phyloP scores from a whole-genome alignment of 2,797 vertebrate genomes.

The Argya squamiceps region DNA sequence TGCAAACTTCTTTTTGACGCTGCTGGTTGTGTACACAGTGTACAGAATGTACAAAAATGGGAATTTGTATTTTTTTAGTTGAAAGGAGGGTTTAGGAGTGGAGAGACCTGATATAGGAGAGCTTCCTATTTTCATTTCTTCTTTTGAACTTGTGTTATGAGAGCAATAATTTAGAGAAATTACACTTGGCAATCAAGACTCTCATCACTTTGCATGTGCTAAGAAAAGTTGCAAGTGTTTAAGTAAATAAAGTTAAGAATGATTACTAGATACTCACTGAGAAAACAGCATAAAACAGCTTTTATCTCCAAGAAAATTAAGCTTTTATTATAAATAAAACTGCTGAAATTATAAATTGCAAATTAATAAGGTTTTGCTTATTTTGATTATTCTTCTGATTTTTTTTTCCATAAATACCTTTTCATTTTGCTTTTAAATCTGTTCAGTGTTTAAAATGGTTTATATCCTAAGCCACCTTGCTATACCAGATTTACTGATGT shows the following conservation, averaged over 20 bases:
- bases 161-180: neutral
- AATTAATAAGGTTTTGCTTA: conserved; percentile 21
- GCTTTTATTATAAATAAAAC: neutral
- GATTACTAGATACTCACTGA: neutral
- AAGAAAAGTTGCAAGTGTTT: neutral
- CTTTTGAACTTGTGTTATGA: neutral
- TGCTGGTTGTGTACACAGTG: neutral
- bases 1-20: neutral
- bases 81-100: neutral
- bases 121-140: neutral
- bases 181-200: neutral
- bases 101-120: neutral
- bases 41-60: neutral
- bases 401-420: neutral
- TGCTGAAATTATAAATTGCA: neutral
- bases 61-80: neutral
- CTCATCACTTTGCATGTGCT: neutral
- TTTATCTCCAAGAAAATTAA: conserved; percentile 13
- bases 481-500: neutral
- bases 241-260: conserved; percentile 23
- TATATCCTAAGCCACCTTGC: neutral
- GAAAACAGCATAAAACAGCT: neutral
- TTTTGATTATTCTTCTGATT: neutral
- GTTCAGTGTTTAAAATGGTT: neutral
- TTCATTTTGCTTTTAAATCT: conserved; percentile 11